A percentile compares a stretch with the other conserved stretches of the same genome.
Conservation (phyloP, 2,797 vertebrate species). For the Naso thynnoides region DNA sequence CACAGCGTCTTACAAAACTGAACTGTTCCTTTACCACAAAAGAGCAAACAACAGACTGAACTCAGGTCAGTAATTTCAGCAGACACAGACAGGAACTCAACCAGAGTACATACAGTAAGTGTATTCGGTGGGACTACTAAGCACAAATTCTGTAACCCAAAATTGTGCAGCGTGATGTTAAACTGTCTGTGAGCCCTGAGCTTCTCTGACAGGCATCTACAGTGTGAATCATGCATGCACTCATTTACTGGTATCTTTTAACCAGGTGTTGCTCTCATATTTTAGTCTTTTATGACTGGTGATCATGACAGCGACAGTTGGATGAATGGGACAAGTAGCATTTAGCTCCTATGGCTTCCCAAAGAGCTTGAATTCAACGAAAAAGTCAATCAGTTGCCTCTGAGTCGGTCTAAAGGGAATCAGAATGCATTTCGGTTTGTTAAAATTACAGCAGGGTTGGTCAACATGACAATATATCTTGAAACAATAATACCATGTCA, state of each 20-base stretch:
- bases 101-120: not conserved
- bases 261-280: not conserved
- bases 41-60: conserved; percentile 1
- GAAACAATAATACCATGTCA: not conserved
- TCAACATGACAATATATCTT: not conserved
- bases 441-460: no score
- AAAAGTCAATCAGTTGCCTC: not conserved
- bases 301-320: not conserved
- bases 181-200: conserved; percentile 15
- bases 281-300: not conserved
- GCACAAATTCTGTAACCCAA: not conserved
- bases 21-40: not conserved
- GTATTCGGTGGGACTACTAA: not conserved
- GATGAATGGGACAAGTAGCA: not conserved
- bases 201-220: not conserved
- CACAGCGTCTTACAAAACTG: not conserved
- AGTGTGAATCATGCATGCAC: not conserved
- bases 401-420: not conserved
- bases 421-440: no score
- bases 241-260: not conserved
- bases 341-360: not conserved
- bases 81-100: not conserved
- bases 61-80: not conserved
- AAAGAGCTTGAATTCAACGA: not conserved
- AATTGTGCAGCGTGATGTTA: not conserved